phyloP scores from a whole-genome alignment of 1,140 invertebrate genomes.

The Ladona fulva region DNA sequence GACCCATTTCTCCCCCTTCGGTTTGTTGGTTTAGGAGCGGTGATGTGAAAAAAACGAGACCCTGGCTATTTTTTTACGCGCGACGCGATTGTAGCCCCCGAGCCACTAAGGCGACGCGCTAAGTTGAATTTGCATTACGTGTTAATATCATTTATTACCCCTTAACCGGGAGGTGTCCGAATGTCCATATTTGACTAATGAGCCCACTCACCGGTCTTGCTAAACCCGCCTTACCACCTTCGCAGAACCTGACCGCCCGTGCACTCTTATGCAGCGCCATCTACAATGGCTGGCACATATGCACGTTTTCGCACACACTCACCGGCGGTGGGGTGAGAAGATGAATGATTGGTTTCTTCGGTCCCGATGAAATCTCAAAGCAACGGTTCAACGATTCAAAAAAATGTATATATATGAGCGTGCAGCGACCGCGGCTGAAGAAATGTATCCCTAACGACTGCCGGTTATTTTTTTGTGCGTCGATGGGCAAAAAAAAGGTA shows the following conservation, averaged over 20 bases:
- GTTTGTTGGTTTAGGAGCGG: too few species aligned
- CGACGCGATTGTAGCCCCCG: too few species aligned
- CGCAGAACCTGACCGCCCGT: not conserved
- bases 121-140: slow-evolving; percentile 5
- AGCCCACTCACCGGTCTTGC: slow-evolving; percentile 5
- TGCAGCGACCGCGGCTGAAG: too few species aligned
- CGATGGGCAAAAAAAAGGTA: too few species aligned
- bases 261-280: too few species aligned
- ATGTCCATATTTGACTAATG: slow-evolving; percentile 10
- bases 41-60: too few species aligned
- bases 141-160: slow-evolving; percentile 10
- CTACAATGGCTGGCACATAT: not conserved
- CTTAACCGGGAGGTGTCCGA: not conserved
- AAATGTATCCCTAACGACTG: too few species aligned
- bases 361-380: not conserved
- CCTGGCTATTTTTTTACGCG: too few species aligned
- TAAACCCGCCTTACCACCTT: not conserved
- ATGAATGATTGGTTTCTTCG: slow-evolving; percentile 1
- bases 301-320: not conserved
- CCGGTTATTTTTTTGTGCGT: too few species aligned
- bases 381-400: not conserved
- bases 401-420: too few species aligned
- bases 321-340: not conserved
- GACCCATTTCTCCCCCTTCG: too few species aligned
- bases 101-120: too few species aligned